Evolutionary conservation across 2,888 invertebrate species (phyloP).

Genomic region (Epicampocera succincta): DNA sequence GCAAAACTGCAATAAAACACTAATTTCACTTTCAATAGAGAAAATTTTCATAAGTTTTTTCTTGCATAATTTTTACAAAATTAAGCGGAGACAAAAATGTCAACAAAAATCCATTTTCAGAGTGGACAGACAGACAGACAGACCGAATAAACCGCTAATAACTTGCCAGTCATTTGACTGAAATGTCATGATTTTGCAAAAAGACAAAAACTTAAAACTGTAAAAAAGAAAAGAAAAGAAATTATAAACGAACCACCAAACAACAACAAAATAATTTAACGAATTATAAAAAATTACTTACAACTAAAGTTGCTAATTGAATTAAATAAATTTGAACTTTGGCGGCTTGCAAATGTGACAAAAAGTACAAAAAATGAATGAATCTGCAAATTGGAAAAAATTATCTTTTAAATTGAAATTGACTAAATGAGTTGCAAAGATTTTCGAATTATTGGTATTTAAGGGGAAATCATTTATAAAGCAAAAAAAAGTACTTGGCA

Average conservation of each 20-base stretch:
- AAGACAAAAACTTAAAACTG: conserved; percentile 16
- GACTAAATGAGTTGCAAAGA: neutral
- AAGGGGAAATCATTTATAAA: too few species aligned
- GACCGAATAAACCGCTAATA: too few species aligned
- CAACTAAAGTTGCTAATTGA: conserved; percentile 55
- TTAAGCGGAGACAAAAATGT: neutral
- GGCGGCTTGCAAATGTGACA: conserved; percentile 23
- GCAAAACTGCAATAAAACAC: conserved; percentile 17
- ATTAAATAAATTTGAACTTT: conserved; percentile 69
- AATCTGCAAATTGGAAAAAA: conserved; percentile 3
- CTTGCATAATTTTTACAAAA: conserved; percentile 40
- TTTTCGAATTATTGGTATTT: too few species aligned
- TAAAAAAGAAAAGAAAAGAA: conserved; percentile 12
- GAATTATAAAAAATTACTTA: neutral
- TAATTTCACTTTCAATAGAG: conserved; percentile 60
- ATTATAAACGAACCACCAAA: neutral
- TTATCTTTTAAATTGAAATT: neutral
- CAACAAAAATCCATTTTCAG: conserved; percentile 16
- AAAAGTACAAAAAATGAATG: neutral
- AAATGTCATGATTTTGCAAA: conserved; percentile 28
- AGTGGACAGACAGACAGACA: conserved; percentile 21
- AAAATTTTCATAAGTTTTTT: conserved; percentile 10
- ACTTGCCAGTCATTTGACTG: neutral
- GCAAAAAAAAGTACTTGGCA: too few species aligned
- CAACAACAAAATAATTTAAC: conserved; percentile 25